Percentiles rank a stretch among this genome's conserved stretches.
Conservation (phyloP, 2,113 vertebrate genomes). For the Syngnathus scovelli region DNA sequence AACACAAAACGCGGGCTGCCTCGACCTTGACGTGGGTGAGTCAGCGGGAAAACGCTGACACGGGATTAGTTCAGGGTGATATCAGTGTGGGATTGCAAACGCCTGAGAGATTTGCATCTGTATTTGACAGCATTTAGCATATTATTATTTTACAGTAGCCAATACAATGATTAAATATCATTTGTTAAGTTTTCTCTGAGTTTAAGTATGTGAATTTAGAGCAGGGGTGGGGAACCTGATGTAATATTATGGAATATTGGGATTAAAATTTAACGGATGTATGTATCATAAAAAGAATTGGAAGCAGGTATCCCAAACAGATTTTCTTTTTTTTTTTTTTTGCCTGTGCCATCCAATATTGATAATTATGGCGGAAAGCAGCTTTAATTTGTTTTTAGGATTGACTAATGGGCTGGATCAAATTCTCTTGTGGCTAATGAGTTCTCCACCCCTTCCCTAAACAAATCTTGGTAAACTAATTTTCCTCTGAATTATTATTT, state of each 20-base stretch:
- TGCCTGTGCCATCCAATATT: too few relatives aligned
- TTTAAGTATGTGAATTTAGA: background rate
- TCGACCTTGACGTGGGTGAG: slow-evolving; percentile 22
- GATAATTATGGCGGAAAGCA: too few relatives aligned
- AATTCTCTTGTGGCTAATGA: background rate
- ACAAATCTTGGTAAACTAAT: background rate
- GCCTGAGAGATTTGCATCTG: slow-evolving; percentile 14
- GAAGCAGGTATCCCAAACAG: background rate
- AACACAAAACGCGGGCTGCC: slow-evolving; percentile 1
- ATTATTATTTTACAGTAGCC: slow-evolving; percentile 29
- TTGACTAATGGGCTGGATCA: background rate
- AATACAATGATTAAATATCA: background rate
- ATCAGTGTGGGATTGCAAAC: slow-evolving; percentile 23
- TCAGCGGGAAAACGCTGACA: slow-evolving; percentile 12
- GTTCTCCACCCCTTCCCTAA: background rate
- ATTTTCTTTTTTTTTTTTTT: too few relatives aligned
- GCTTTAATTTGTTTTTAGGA: background rate
- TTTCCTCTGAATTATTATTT: slow-evolving; percentile 12
- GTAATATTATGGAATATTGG: too few relatives aligned
- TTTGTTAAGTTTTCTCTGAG: background rate
- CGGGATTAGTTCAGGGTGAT: slow-evolving; percentile 27
- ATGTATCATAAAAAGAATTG: too few relatives aligned
- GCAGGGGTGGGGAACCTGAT: background rate
- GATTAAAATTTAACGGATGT: too few relatives aligned
- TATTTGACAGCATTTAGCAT: slow-evolving; percentile 54